phyloP scores from a whole-genome alignment of 1,140 invertebrate genomes.

The Planococcus citri region DNA sequence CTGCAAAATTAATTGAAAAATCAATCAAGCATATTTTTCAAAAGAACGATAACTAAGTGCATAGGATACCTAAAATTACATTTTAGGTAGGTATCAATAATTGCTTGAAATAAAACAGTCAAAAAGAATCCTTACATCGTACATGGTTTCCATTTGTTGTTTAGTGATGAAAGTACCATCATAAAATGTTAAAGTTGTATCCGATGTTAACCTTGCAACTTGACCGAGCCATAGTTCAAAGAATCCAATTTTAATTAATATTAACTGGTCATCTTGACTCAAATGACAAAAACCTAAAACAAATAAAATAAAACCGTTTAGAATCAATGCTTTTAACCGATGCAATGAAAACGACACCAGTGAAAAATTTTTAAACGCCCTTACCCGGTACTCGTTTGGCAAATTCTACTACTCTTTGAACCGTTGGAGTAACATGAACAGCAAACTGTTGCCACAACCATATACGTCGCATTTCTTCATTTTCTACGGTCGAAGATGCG shows the following conservation, averaged over 20 bases:
- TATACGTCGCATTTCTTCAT: constrained; percentile 51
- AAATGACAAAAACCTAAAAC: constrained; percentile 60
- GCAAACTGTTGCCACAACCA: constrained; percentile 55
- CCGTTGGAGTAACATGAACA: constrained; percentile 63
- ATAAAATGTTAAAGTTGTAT: constrained; percentile 74
- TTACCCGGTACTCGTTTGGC: constrained; percentile 73
- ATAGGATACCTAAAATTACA: neutral
- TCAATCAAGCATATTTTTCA: neutral
- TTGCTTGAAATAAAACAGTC: neutral
- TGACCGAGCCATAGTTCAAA: constrained; percentile 92
- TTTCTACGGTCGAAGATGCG: constrained; percentile 52
- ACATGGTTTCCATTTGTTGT: constrained; percentile 79
- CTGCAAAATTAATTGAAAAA: constrained; percentile 26
- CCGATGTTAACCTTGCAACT: constrained; percentile 66
- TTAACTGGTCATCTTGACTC: constrained; percentile 84
- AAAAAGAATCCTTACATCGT: constrained; percentile 62
- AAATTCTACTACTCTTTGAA: constrained; percentile 86
- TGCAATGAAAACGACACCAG: neutral
- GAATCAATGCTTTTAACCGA: neutral
- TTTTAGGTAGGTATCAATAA: neutral
- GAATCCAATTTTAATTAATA: constrained; percentile 89
- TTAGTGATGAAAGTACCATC: constrained; percentile 77
- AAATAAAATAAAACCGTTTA: neutral
- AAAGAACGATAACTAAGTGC: too few species aligned
- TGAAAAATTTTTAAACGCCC: too few species aligned